Evolutionary conservation across 1,140 invertebrate species (phyloP), one percentile per base, ranked within the genome.

Genomic region (Aphidius ervi): DNA sequence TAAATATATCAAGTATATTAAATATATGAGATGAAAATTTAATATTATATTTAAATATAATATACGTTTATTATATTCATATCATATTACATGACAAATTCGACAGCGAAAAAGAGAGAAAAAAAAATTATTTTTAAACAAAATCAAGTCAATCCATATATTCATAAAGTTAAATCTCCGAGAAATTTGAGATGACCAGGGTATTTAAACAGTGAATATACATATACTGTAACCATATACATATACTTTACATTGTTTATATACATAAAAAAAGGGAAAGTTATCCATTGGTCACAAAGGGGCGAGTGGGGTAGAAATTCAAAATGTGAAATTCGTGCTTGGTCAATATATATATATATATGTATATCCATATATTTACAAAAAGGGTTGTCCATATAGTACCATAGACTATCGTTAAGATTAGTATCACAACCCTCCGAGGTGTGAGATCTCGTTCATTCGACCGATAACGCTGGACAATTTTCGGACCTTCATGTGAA

Each of bases 381-480:
- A 58, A 53, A 57, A 46, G 61, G 55, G 43, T 57, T 57, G 60
- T 7, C 41, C 5, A 31, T 23, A 45, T 8, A 20, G 9, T 4
- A 20, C 41, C 42, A 40, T 47, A 40, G 57, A 52, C 20, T 45
- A 62, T 61, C 65, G 65, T 68, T 68, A 65, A 70, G 67, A 70
- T 70, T 70, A 70, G 60, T 61, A 70, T 70, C 65, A 46, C 59
- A 20, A 55, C 52, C 64, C 56, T 59, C 54, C 40, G 61, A 59
- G 57, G 54, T 59, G 47, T 56, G 52, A 58, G 46, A 61, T 62
- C 47, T 63, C 59, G 45, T 43, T 45, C 58, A 49, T 64, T 61
- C 54, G 31, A 46, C 52, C 52, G 63, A 67, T 67, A 64, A 62
- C 63, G 46, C 16, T 52, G 31, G 31, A 23, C 46, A 47, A 37